Evolutionary conservation across 1,140 invertebrate genomes (phyloP), one percentile per base, ranked within the genome.

Genomic region (Gryon sp.): DNA sequence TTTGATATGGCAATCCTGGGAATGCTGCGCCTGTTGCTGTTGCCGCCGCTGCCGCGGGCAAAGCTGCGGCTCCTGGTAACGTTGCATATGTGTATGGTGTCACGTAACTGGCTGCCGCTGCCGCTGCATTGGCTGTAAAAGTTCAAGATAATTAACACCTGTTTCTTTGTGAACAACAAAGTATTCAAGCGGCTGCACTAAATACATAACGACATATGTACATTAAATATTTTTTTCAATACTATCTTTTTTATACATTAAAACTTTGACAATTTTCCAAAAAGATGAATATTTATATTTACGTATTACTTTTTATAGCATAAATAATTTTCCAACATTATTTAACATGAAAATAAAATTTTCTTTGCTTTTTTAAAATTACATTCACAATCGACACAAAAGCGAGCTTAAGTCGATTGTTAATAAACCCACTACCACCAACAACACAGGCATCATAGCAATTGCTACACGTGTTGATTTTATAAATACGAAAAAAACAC

Each of bases 1-100:
- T 89, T 83, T 91, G 92, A 63, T 93, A 92, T 3, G 91, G 92
- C 53, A 93, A 89, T 14, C 91, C 91, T 16, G 91, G 90, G 69
- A 92, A 91, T 28, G 89, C 90, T n/a, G 86, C 86, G 5, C 86
- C 88, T 30, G 87, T 86, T 36, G 86, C 86, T 53, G 87, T 86
- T 34, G 87, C 85, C 28, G 87, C 90, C 79, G 79, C 90, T 7
- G 90, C 90, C 79, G 79, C 90, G 7, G 90, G 92, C 30, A 92
- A 87, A 36, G 84, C 89, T 22, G 87, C 89, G 6, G 90, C 90
- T 79, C 91, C 91, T 50, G 91, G 93, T 63, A 94, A 83, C 22
- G 91, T 87, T 14, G 91, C 90, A 76, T 92, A 92, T 22, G 93
- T 91, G 80, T 94, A 94, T 0, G 92, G 93, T n/a, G 91, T 91